These are phyloP conservation scores for Theristicus caerulescens DNA, from an alignment of 2,113 vertebrate genomes.

Conservation along the genomic window DNA sequence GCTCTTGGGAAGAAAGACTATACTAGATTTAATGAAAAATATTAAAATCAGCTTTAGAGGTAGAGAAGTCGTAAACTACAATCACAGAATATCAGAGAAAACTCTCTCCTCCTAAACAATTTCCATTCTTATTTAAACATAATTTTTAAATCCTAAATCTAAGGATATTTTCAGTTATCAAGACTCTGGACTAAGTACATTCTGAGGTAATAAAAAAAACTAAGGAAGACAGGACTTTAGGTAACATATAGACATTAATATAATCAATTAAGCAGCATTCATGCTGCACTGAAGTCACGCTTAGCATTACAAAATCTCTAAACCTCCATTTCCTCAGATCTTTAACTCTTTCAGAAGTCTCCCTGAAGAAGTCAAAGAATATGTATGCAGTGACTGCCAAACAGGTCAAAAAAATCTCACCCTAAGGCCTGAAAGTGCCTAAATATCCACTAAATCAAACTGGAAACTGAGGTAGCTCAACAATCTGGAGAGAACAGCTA, in stretches of 20 bases:
- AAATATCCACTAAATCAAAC: not conserved
- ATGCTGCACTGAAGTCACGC: not conserved
- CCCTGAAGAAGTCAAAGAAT: not conserved
- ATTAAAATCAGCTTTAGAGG: conserved; percentile 61
- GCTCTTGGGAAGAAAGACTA: conserved; percentile 54
- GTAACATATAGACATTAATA: not conserved
- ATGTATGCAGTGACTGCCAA: not conserved
- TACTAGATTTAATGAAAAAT: conserved; percentile 64
- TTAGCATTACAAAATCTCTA: not conserved
- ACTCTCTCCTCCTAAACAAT: not conserved
- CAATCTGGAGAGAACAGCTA: not conserved
- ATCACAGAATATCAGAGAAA: conserved; percentile 2
- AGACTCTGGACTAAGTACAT: not conserved
- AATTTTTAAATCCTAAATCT: not conserved
- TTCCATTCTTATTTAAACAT: not conserved
- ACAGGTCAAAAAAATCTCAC: not conserved
- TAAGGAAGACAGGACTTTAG: not conserved
- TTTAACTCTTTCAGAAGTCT: not conserved
- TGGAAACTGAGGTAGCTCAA: not conserved
- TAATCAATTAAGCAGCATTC: not conserved
- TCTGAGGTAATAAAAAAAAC: not conserved
- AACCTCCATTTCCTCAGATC: not conserved
- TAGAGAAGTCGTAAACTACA: conserved; percentile 7
- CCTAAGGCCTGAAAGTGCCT: not conserved
- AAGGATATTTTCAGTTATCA: not conserved